Percentiles rank a stretch among this genome's conserved stretches.
These are phyloP conservation scores for Beris chalybata DNA, from an alignment of 2,888 invertebrate species.

Conservation along the genomic window DNA sequence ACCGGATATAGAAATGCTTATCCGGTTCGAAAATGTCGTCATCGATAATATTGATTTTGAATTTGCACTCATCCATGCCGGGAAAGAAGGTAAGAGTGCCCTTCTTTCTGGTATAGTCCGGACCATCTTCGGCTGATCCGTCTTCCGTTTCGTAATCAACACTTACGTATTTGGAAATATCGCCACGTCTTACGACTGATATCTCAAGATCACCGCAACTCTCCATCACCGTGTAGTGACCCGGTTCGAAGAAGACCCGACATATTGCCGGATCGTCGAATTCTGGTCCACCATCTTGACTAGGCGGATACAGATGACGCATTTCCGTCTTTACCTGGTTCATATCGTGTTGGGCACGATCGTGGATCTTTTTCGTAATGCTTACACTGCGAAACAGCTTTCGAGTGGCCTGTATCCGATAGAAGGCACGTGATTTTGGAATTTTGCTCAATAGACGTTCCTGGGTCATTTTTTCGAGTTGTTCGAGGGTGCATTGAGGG, in stretches of 20 bases:
- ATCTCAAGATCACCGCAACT: slow-evolving; percentile 95
- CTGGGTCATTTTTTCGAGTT: slow-evolving; percentile 90
- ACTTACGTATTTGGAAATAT: slow-evolving; percentile 73
- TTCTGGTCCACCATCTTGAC: slow-evolving; percentile 66
- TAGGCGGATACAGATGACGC: slow-evolving; percentile 61
- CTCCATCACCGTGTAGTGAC: slow-evolving; percentile 98
- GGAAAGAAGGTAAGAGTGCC: slow-evolving; percentile 87
- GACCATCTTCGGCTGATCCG: slow-evolving; percentile 94
- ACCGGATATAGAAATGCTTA: slow-evolving; percentile 95
- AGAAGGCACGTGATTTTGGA: slow-evolving; percentile 94
- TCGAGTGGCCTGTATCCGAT: slow-evolving; percentile 93
- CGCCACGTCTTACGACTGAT: slow-evolving; percentile 82
- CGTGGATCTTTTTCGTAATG: slow-evolving; percentile 84
- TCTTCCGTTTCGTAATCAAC: slow-evolving; percentile 96
- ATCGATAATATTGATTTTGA: slow-evolving; percentile 92
- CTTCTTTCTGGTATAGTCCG: slow-evolving; percentile 86
- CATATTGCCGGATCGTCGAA: slow-evolving; percentile 65
- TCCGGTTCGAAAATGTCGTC: slow-evolving; percentile 99
- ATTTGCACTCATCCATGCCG: slow-evolving; percentile 84
- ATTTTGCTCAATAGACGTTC: slow-evolving; percentile 88
- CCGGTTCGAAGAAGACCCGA: slow-evolving; percentile 89
- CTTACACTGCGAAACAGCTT: slow-evolving; percentile 95
- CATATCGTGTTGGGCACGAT: slow-evolving; percentile 81
- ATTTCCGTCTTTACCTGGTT: slow-evolving; percentile 68
- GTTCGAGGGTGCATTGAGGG: slow-evolving; percentile 87